Conservation (phyloP, 2,888 invertebrate species). For the Invenusta paracnida region DNA sequence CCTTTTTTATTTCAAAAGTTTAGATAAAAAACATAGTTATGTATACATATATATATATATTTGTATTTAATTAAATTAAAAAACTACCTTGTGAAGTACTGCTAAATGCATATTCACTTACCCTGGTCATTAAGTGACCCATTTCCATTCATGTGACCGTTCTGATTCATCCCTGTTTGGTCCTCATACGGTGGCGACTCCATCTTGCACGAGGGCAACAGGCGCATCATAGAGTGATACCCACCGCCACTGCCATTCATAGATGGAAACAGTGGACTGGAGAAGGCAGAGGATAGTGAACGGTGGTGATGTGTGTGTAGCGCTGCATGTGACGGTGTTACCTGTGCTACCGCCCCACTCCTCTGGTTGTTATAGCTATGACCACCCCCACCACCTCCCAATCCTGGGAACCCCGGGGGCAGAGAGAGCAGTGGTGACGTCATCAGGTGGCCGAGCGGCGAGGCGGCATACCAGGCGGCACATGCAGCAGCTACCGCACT, state of each 20-base stretch:
- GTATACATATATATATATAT: too few species aligned
- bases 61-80: too few species aligned
- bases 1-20: too few species aligned
- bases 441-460: background rate
- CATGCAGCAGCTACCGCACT: constrained; percentile 1
- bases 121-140: background rate
- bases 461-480: constrained; percentile 13
- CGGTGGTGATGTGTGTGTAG: background rate
- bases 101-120: background rate
- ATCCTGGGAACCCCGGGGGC: background rate
- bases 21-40: too few species aligned
- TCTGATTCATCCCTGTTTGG: too few species aligned
- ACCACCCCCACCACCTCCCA: background rate
- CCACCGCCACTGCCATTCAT: background rate
- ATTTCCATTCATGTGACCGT: background rate
- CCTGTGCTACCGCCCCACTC: too few species aligned
- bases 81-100: too few species aligned
- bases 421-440: background rate
- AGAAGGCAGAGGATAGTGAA: background rate
- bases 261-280: background rate
- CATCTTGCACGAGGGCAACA: background rate
- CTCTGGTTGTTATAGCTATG: too few species aligned
- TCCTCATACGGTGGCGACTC: background rate
- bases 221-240: background rate
- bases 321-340: background rate